These are phyloP conservation scores for Spheniscus mendiculus DNA, from an alignment of 2,113 vertebrate species.

Conservation along the genomic window DNA sequence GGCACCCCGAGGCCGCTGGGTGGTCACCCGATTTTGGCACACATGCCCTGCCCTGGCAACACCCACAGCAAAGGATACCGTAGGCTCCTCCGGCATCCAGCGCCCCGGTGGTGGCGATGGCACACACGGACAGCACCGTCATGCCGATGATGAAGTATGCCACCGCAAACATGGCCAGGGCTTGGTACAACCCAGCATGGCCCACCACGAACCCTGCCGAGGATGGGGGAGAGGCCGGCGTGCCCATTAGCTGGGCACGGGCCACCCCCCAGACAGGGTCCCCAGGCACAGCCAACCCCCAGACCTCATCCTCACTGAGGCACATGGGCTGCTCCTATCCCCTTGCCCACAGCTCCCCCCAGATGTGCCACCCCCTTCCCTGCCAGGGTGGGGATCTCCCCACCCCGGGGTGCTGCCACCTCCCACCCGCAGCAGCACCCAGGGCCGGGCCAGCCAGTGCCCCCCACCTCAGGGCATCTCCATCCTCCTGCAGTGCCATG, in stretches of 20 bases:
- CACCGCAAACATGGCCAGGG: conserved; percentile 84
- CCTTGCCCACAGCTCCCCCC: background rate
- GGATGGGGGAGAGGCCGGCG: rapidly evolving
- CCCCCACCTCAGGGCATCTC: background rate
- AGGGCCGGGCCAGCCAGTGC: rapidly evolving
- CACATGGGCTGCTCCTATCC: rapidly evolving
- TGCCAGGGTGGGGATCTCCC: background rate
- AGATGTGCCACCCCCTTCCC: background rate
- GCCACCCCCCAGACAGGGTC: background rate
- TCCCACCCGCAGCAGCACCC: background rate
- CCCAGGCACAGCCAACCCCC: background rate
- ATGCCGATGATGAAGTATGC: conserved; percentile 92
- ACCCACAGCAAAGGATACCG: conserved; percentile 82
- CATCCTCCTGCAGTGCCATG: background rate
- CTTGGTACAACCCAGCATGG: conserved; percentile 87
- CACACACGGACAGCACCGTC: conserved; percentile 90
- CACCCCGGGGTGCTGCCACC: background rate
- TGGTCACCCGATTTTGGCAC: background rate
- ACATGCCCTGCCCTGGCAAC: background rate
- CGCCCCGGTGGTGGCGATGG: conserved; percentile 91
- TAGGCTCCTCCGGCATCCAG: conserved; percentile 91
- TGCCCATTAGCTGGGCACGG: background rate
- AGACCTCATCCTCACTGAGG: background rate
- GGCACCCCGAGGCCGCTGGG: background rate
- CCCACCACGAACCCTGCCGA: conserved; percentile 86